phyloP scores from a whole-genome alignment of 1,140 invertebrate genomes.

The Papilio helenus region DNA sequence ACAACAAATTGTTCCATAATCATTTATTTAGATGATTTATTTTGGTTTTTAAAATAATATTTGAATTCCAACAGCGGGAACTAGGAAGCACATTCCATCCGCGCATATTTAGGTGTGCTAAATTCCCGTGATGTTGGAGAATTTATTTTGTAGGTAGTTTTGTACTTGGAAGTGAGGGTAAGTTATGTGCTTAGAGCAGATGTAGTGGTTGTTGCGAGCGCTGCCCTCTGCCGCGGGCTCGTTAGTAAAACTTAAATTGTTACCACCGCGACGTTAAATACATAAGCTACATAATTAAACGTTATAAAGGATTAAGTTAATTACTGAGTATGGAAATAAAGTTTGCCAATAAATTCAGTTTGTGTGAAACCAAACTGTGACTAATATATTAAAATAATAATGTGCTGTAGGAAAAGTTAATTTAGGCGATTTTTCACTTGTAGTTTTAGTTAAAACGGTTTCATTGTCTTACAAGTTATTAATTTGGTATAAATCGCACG shows the following conservation, averaged over 20 bases:
- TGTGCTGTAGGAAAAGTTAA: background rate
- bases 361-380: too few relatives aligned
- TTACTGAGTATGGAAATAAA: background rate
- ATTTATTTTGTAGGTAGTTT: background rate
- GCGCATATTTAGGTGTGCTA: background rate
- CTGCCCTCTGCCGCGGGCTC: background rate
- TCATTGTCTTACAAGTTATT: background rate
- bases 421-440: background rate
- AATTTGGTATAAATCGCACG: background rate
- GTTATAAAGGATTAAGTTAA: background rate
- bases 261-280: background rate
- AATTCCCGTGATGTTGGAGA: background rate
- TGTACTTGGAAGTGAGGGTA: background rate
- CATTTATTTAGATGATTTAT: too few relatives aligned
- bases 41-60: too few relatives aligned
- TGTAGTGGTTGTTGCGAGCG: constrained; percentile 19
- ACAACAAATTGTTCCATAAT: too few relatives aligned
- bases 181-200: constrained; percentile 25
- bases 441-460: too few relatives aligned
- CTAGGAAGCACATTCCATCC: too few relatives aligned
- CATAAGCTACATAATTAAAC: background rate
- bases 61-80: too few relatives aligned
- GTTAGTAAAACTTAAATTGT: background rate
- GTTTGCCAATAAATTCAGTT: background rate
- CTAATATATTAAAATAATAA: too few relatives aligned